A percentile compares a stretch with the other conserved stretches of the same genome.
Evolutionary conservation across 2,888 invertebrate species (phyloP).

Genomic region (Mimumesa dahlbomi): DNA sequence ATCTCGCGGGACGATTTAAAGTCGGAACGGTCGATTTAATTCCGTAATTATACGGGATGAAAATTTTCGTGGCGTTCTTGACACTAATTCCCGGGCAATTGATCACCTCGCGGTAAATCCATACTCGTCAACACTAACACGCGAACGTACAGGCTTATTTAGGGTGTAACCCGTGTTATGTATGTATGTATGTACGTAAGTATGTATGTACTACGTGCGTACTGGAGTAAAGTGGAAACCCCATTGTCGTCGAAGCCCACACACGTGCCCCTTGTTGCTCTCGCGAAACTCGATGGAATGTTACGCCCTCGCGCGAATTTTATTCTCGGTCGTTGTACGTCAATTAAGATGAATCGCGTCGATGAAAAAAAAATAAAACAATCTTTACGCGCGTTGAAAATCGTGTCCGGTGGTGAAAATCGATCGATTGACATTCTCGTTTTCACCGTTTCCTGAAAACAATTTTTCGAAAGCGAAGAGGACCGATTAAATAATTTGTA

Average conservation of each 20-base stretch:
- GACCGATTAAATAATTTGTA: too few species aligned
- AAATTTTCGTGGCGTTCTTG: conserved; percentile 43
- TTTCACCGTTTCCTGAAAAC: too few species aligned
- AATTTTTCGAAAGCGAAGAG: too few species aligned
- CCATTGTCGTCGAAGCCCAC: conserved; percentile 22
- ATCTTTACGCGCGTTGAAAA: too few species aligned
- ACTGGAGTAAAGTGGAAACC: conserved; percentile 11
- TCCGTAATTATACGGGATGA: too few species aligned
- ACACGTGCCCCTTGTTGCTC: conserved; percentile 37
- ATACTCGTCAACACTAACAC: not conserved
- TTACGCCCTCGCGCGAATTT: conserved; percentile 62
- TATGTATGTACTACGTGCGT: conserved; percentile 2
- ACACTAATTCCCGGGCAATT: conserved; percentile 58
- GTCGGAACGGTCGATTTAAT: too few species aligned
- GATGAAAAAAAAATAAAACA: too few species aligned
- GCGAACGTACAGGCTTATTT: conserved; percentile 5
- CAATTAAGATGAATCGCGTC: conserved; percentile 36
- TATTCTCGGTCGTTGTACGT: conserved; percentile 27
- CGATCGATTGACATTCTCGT: too few species aligned
- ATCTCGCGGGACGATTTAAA: too few species aligned
- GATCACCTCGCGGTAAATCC: conserved; percentile 35
- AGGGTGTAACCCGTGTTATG: conserved; percentile 4
- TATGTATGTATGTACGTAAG: not conserved
- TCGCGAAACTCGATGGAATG: conserved; percentile 53
- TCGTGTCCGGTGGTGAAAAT: too few species aligned